Conservation (phyloP, 2,113 vertebrate species). For the Barbus barbus region DNA sequence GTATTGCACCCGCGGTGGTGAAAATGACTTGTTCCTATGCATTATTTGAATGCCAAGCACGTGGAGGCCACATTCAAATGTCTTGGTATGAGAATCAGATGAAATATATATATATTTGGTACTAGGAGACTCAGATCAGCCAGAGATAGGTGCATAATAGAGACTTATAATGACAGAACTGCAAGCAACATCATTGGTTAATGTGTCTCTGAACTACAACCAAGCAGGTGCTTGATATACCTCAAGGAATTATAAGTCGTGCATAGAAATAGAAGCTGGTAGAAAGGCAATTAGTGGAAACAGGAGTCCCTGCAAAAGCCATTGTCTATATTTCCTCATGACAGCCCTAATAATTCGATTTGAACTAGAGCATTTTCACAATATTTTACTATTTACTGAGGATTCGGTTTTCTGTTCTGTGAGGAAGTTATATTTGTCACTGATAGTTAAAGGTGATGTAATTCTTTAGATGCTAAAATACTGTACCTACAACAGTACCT, state of each 20-base stretch:
- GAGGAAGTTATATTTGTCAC: too few species aligned
- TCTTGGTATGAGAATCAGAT: slow-evolving; percentile 33
- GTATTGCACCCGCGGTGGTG: slow-evolving; percentile 26
- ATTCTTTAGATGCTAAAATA: too few species aligned
- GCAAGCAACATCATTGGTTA: neutral
- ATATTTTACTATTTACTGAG: too few species aligned
- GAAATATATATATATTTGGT: neutral
- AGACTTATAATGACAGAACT: neutral
- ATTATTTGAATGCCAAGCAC: slow-evolving; percentile 46
- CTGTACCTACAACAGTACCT: too few species aligned
- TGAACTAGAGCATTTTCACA: too few species aligned
- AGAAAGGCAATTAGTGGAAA: neutral
- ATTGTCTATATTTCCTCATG: neutral
- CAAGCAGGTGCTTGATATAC: neutral
- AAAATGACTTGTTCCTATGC: slow-evolving; percentile 37
- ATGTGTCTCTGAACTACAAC: neutral
- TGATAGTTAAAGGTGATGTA: too few species aligned
- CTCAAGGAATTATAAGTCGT: neutral
- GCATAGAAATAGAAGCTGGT: neutral
- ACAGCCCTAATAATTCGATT: too few species aligned
- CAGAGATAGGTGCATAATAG: neutral
- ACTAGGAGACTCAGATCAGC: slow-evolving; percentile 4
- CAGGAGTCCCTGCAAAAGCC: neutral
- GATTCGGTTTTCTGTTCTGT: too few species aligned
- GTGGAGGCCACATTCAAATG: slow-evolving; percentile 9